Conservation (phyloP, 2,113 vertebrate species). For the Sphaerodactylus townsendi region DNA sequence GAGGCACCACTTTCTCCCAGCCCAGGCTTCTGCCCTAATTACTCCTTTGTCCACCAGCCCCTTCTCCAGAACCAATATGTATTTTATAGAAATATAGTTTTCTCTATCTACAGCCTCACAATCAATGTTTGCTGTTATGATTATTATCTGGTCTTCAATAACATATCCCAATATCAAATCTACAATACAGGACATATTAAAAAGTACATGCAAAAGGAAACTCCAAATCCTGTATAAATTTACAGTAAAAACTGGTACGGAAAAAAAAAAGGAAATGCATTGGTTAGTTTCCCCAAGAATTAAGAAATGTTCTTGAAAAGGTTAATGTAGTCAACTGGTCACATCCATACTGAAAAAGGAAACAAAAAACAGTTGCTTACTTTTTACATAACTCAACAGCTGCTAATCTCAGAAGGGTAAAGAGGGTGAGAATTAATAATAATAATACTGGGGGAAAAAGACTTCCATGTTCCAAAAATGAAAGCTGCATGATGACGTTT, state of each 20-base stretch:
- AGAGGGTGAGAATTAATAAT: slow-evolving; percentile 26
- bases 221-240: not conserved
- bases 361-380: slow-evolving; percentile 42
- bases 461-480: slow-evolving; percentile 25
- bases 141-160: not conserved
- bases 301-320: slow-evolving; percentile 48
- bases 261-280: slow-evolving; percentile 28
- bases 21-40: too few relatives aligned
- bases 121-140: fast-evolving
- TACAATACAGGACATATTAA: not conserved
- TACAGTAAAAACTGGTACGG: not conserved
- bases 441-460: slow-evolving; percentile 33
- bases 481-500: slow-evolving; percentile 39
- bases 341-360: slow-evolving; percentile 17
- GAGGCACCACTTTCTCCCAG: too few relatives aligned
- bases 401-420: slow-evolving; percentile 58
- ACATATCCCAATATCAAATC: slow-evolving; percentile 25
- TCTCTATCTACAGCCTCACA: not conserved
- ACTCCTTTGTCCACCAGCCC: too few relatives aligned
- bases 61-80: too few relatives aligned
- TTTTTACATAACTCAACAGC: slow-evolving; percentile 40
- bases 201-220: slow-evolving; percentile 9
- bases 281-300: slow-evolving; percentile 33
- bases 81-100: too few relatives aligned
- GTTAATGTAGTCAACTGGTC: slow-evolving; percentile 53